These are phyloP conservation scores for Hestina assimilis DNA, from an alignment of 1,140 invertebrate genomes.

Conservation along the genomic window DNA sequence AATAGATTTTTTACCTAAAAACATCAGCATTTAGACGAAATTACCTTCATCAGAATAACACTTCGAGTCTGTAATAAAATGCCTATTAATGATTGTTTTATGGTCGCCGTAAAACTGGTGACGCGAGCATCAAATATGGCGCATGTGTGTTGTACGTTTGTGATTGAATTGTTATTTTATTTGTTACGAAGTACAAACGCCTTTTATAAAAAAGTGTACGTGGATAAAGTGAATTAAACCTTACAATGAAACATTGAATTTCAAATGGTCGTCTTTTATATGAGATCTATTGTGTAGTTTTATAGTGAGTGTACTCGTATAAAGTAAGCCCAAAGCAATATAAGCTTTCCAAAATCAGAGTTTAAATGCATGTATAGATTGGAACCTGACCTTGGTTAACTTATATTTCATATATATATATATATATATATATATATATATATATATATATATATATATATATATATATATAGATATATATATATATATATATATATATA, in stretches of 20 bases:
- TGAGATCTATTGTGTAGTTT: too few relatives aligned
- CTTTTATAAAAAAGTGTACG: not conserved
- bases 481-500: too few relatives aligned
- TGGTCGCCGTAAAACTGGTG: constrained; percentile 32
- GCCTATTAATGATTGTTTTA: constrained; percentile 51
- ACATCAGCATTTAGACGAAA: not conserved
- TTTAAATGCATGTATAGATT: too few relatives aligned
- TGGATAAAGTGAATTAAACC: not conserved
- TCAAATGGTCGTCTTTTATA: not conserved
- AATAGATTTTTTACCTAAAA: too few relatives aligned
- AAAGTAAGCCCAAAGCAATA: too few relatives aligned
- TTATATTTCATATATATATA: too few relatives aligned
- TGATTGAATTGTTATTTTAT: constrained; percentile 16
- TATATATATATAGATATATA: too few relatives aligned
- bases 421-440: too few relatives aligned
- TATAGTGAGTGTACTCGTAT: too few relatives aligned
- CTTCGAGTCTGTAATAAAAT: constrained; percentile 39
- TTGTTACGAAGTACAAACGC: not conserved
- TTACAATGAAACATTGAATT: not conserved
- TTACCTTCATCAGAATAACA: constrained; percentile 32
- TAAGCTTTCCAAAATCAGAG: too few relatives aligned
- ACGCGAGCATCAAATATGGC: constrained; percentile 3
- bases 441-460: too few relatives aligned
- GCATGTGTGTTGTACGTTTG: constrained; percentile 11
- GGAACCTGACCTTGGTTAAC: too few relatives aligned